Base-by-base conservation (phyloP, 1,140 invertebrate genomes). In the Sitophilus oryzae region DNA sequence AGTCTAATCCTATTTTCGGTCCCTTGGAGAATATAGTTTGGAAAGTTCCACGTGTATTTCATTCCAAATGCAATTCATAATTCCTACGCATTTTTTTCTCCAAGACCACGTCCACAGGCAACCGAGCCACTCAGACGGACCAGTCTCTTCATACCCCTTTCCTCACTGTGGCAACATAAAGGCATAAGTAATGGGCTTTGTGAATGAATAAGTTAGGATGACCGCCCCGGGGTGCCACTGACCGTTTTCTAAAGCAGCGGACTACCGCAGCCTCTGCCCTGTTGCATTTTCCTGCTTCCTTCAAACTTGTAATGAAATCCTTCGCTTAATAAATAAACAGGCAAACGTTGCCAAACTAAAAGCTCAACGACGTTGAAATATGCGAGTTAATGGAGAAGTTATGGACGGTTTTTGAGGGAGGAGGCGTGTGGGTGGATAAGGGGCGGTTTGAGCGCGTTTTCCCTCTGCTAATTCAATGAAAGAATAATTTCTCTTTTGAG, bases 121-220 rank as follows among this genome's bases (percentile, higher is more conserved):
- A n/a, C n/a, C n/a, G n/a, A n/a, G n/a, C n/a, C n/a, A n/a, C n/a
- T n/a, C n/a, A n/a, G n/a, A n/a, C n/a, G n/a, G n/a, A n/a, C n/a
- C n/a, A n/a, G n/a, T n/a, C n/a, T n/a, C n/a, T n/a, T n/a, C n/a
- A n/a, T n/a, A n/a, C n/a, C n/a, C n/a, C n/a, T n/a, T n/a, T n/a
- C n/a, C n/a, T n/a, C n/a, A n/a, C n/a, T n/a, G n/a, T n/a, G n/a
- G 30, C 56, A 18, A 52, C 52, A 56, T 56, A 61, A 61, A 61
- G 50, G 60, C 60, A 54, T 55, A 56, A 58, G 56, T 61, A 59
- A 61, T 61, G 58, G 53, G 52, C 35, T 61, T 54, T 50, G 56
- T 61, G n/a, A 61, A 61, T 61, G 60, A 61, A 61, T 61, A 59
- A 61, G 60, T 61, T 58, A 59, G 50, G 53, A 52, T 22, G 52